Evolutionary conservation across 2,113 vertebrate species (phyloP).

Genomic region (Crotalus helleri): DNA sequence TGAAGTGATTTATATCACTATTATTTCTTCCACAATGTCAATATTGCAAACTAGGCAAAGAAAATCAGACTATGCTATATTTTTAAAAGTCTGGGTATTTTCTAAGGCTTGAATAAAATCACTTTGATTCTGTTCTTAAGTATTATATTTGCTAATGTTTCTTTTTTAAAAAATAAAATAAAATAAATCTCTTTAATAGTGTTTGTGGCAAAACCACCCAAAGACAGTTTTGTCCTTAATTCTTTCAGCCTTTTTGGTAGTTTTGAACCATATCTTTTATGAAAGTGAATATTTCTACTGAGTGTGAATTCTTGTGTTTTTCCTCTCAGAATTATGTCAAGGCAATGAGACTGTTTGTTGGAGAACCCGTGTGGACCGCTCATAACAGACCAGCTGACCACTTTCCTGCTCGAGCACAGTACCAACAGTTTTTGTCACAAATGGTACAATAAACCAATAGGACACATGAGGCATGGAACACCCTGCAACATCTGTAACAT

Average conservation of each 20-base stretch:
- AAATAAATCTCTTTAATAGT: not conserved
- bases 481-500: not conserved
- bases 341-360: constrained; percentile 91
- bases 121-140: not conserved
- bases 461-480: not conserved
- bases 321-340: constrained; percentile 84
- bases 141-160: not conserved
- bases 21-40: not conserved
- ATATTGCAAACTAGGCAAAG: not conserved
- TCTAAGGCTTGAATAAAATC: not conserved
- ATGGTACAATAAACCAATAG: not conserved
- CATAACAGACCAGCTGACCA: constrained; percentile 88
- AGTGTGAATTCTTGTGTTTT: constrained; percentile 17
- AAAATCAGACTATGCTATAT: not conserved
- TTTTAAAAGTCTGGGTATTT: not conserved
- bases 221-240: not conserved
- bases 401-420: constrained; percentile 74
- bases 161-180: not conserved
- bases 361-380: constrained; percentile 89
- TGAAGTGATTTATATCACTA: not conserved
- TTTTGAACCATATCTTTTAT: not conserved
- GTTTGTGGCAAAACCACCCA: not conserved
- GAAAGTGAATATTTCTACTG: not conserved
- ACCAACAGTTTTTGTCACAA: constrained; percentile 65
- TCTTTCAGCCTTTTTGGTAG: not conserved